Evolutionary conservation across 2,113 vertebrate species (phyloP).

Genomic region (Syngnathoides biaculeatus): DNA sequence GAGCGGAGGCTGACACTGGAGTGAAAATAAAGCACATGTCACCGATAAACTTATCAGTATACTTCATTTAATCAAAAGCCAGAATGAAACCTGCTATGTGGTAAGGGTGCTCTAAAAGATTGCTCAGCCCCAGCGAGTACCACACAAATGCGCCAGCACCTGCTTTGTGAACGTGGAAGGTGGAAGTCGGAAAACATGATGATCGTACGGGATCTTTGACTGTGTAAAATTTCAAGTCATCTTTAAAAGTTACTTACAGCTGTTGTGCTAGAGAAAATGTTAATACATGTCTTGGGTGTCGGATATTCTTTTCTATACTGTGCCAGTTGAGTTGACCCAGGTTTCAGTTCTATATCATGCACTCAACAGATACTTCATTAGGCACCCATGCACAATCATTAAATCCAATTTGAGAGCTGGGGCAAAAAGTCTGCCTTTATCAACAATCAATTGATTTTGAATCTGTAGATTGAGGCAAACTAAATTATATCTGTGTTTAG

Average conservation of each 20-base stretch:
- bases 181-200: constrained; percentile 43
- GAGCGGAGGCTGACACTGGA: constrained; percentile 2
- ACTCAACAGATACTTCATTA: neutral
- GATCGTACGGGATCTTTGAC: constrained; percentile 39
- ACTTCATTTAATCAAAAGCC: neutral
- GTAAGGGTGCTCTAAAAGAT: neutral
- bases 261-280: constrained; percentile 24
- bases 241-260: constrained; percentile 32
- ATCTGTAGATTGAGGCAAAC: no score
- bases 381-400: neutral
- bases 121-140: neutral
- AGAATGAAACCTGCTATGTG: neutral
- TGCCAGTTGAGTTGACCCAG: neutral
- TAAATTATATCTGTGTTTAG: no score
- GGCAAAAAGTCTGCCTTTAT: neutral
- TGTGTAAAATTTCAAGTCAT: constrained; percentile 65
- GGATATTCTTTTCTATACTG: neutral
- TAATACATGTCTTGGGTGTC: constrained; percentile 41
- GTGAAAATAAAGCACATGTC: constrained; percentile 13
- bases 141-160: constrained; percentile 45
- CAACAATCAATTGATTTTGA: no score
- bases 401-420: neutral
- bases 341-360: neutral
- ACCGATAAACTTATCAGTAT: constrained; percentile 1
- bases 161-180: constrained; percentile 22